These are phyloP conservation scores for Brachirus orientalis DNA, from an alignment of 2,113 vertebrate species.

Conservation along the genomic window DNA sequence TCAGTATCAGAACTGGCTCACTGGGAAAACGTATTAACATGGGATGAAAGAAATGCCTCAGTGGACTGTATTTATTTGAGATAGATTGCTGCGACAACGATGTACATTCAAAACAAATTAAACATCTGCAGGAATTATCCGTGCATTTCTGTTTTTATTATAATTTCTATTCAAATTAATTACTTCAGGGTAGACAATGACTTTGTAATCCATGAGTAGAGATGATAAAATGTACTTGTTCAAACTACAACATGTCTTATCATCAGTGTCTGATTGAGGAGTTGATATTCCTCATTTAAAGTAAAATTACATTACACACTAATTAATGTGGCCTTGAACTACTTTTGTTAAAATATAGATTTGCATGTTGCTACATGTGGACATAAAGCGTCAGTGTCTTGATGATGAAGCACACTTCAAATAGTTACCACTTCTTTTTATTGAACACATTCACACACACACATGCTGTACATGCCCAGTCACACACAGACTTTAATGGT, in stretches of 20 bases:
- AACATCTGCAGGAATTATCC: no score
- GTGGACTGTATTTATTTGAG: neutral
- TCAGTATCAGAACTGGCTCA: neutral
- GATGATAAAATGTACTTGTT: neutral
- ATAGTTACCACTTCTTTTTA: slow-evolving; percentile 69
- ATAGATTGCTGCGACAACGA: neutral
- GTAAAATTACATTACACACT: neutral
- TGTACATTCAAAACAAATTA: no score
- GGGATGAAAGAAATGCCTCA: neutral
- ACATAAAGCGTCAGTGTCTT: neutral
- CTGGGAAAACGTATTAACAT: neutral
- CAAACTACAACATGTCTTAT: neutral
- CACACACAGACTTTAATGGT: slow-evolving; percentile 56
- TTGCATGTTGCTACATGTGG: no score
- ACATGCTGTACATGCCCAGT: slow-evolving; percentile 45
- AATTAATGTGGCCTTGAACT: neutral
- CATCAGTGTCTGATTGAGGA: no score
- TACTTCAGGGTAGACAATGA: no score
- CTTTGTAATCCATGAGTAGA: no score
- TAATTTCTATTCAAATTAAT: no score
- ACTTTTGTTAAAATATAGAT: no score
- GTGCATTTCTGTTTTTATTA: no score
- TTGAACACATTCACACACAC: slow-evolving; percentile 63
- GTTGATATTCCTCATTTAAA: no score
- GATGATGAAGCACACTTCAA: slow-evolving; percentile 17